Base-by-base conservation (phyloP, 2,113 vertebrate genomes). In the Pangasianodon hypophthalmus region DNA sequence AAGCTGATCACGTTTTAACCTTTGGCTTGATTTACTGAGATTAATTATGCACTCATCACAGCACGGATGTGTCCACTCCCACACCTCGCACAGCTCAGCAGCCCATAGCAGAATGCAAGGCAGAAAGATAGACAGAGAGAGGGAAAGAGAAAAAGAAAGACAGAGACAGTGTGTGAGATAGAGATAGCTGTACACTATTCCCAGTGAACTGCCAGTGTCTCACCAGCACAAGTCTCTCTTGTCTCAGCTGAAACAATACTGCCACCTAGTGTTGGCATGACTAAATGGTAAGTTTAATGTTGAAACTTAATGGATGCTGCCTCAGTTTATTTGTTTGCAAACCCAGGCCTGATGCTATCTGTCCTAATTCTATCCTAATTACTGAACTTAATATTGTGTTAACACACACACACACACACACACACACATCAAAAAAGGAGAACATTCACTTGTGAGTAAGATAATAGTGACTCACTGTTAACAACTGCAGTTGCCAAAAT, bases 401-500 rank as follows among this genome's bases (percentile, higher is more conserved):
- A 9, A 41, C 81, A 81, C 77, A 67, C 37, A 37, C 37, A 37
- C 37, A 37, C 37, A n/a, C n/a, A n/a, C 77, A 58, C 64, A 90
- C 60, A 88, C 80, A 56, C 85, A 88, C 16, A 84, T 8, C 29
- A 26, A 77, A 2, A 67, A 52, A 46, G 3, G 10, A 29, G 46
- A 80, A 80, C 24, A 79, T 11, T 75, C 7, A 16, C 14, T 82
- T 56, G 19, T 88, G 41, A 81, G 67, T 85, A 50, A 54, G 84
- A 14, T 5, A 10, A 56, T 54, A 75, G 14, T 21, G 77, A 96
- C 98, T 98, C 95, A 99, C 98, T 99, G 94, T 99, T 99, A 77
- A 99, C 94, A 60, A 99, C 95, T 0, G 98, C 98, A 0, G 98
- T 99, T 41, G 98, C 98, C 84, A 99, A 94, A 93, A 99, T 98